Conservation (phyloP, 2,113 vertebrate genomes). For the Amphiprion ocellaris region DNA sequence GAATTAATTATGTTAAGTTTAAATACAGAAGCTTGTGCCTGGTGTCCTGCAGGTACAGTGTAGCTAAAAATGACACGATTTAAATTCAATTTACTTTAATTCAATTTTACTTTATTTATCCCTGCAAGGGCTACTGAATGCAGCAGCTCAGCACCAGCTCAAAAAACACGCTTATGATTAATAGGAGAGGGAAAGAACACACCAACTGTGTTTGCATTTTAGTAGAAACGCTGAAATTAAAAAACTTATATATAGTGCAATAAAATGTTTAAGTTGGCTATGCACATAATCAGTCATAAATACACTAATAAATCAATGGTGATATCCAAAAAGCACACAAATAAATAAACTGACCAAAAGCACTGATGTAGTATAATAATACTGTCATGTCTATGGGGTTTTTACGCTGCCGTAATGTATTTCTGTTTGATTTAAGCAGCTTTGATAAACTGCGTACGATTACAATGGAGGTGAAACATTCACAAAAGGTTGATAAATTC, state of each 20-base stretch:
- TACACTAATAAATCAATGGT: neutral
- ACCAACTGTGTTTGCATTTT: too few relatives aligned
- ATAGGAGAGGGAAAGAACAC: neutral
- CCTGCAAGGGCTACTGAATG: neutral
- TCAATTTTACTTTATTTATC: neutral
- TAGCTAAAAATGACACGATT: neutral
- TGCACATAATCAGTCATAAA: neutral
- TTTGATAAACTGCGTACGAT: neutral
- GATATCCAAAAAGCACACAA: neutral
- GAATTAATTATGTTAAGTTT: neutral
- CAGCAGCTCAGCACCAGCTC: neutral
- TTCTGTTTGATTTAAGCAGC: neutral
- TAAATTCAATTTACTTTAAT: neutral
- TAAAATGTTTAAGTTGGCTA: neutral
- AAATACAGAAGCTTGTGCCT: conserved; percentile 11
- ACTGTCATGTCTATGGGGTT: too few relatives aligned
- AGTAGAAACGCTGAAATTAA: too few relatives aligned
- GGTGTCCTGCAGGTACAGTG: neutral
- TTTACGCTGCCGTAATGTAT: neutral
- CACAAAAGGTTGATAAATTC: neutral
- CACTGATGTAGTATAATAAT: neutral
- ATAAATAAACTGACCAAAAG: neutral
- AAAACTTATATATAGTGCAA: neutral
- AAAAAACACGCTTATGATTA: neutral
- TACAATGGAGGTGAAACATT: neutral